phyloP scores from a whole-genome alignment of 2,113 vertebrate genomes.

The Barbus barbus region DNA sequence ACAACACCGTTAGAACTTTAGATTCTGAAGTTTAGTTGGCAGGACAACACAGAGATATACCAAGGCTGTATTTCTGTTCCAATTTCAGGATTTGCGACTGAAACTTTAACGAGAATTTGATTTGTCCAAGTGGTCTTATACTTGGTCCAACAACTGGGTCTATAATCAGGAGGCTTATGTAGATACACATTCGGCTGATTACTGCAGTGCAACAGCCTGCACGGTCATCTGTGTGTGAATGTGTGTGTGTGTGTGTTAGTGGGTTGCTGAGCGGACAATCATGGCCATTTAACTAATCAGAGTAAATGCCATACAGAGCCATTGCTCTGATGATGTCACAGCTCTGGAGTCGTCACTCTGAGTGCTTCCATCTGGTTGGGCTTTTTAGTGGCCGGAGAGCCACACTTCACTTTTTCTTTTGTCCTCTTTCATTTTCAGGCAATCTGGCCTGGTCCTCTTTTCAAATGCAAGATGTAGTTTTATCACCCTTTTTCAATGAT shows the following conservation, averaged over 20 bases:
- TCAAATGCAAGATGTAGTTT: background rate
- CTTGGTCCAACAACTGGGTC: slow-evolving; percentile 35
- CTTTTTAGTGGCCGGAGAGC: slow-evolving; percentile 35
- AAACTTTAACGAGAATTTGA: slow-evolving; percentile 43
- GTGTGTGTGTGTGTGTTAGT: slow-evolving; percentile 15
- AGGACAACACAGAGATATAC: slow-evolving; percentile 25
- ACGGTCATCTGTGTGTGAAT: slow-evolving; percentile 36
- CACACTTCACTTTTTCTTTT: slow-evolving; percentile 26
- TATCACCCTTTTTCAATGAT: background rate
- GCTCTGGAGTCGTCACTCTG: slow-evolving; percentile 42
- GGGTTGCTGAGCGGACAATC: slow-evolving; percentile 28
- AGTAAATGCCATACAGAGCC: slow-evolving; percentile 50
- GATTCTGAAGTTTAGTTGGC: slow-evolving; percentile 46
- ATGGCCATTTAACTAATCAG: slow-evolving; percentile 53
- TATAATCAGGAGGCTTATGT: slow-evolving; percentile 52
- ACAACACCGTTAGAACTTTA: slow-evolving; percentile 44
- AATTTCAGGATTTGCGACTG: slow-evolving; percentile 32
- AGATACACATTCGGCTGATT: slow-evolving; percentile 52
- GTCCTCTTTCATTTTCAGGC: background rate
- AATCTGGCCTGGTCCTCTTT: background rate
- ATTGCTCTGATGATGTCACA: slow-evolving; percentile 37
- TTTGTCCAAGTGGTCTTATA: slow-evolving; percentile 38
- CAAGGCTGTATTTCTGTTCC: slow-evolving; percentile 21
- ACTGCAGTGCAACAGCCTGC: slow-evolving; percentile 39
- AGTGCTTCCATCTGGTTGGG: slow-evolving; percentile 50